These are phyloP conservation scores for Limnephilus auricula DNA, from an alignment of 2,888 invertebrate species.

Conservation along the genomic window DNA sequence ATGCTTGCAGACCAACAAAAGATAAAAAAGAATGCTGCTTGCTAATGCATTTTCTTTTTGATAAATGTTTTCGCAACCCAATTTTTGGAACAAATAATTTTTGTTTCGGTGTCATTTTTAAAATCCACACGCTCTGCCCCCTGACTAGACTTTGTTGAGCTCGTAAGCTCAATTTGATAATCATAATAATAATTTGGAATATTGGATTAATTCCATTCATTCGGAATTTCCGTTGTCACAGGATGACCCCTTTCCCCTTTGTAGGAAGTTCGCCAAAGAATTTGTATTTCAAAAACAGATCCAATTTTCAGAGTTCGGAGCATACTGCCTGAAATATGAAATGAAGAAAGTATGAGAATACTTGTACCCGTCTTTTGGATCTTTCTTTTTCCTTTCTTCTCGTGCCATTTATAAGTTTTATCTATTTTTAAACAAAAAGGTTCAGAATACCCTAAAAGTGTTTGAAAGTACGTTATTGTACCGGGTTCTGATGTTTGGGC, in stretches of 20 bases:
- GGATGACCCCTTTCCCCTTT: not conserved
- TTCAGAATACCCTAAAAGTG: not conserved
- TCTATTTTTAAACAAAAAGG: not conserved
- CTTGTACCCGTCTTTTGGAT: not conserved
- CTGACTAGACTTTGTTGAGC: too few species aligned
- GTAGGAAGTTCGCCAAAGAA: not conserved
- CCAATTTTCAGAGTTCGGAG: not conserved
- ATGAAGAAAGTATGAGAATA: not conserved
- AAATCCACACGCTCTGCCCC: too few species aligned
- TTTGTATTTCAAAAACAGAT: not conserved
- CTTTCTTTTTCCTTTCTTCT: not conserved
- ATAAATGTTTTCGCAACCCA: too few species aligned
- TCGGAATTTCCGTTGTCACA: not conserved
- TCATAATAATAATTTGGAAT: not conserved
- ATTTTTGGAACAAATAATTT: too few species aligned
- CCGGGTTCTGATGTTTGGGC: not conserved
- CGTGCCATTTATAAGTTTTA: not conserved
- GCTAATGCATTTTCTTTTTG: too few species aligned
- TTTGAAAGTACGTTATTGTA: not conserved
- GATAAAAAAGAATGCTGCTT: too few species aligned
- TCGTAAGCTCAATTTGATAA: not conserved
- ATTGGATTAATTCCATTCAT: not conserved
- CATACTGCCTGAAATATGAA: not conserved
- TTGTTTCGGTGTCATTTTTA: too few species aligned
- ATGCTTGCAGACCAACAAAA: too few species aligned